These are phyloP conservation scores for Leptothorax acervorum DNA, from an alignment of 2,888 invertebrate genomes.

Conservation along the genomic window DNA sequence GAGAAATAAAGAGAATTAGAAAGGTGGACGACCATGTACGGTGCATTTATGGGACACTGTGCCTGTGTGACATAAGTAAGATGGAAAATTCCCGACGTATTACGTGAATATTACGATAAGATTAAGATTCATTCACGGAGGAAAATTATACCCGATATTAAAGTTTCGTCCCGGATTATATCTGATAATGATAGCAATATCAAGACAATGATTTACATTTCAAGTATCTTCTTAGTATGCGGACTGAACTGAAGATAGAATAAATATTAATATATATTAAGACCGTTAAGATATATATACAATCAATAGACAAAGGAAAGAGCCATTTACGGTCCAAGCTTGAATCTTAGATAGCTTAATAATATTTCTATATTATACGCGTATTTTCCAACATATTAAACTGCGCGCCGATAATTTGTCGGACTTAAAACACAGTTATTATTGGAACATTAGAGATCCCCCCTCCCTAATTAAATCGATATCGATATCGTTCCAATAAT, in stretches of 20 bases:
- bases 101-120: constrained; percentile 25
- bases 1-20: constrained; percentile 31
- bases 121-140: constrained; percentile 37
- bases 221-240: constrained; percentile 21
- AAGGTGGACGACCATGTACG: not conserved
- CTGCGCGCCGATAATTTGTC: too few relatives aligned
- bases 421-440: too few relatives aligned
- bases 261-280: not conserved
- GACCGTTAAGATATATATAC: too few relatives aligned
- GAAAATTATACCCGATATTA: constrained; percentile 38
- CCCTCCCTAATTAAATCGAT: too few relatives aligned
- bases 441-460: too few relatives aligned
- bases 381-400: too few relatives aligned
- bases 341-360: too few relatives aligned
- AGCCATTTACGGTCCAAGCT: too few relatives aligned
- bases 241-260: not conserved
- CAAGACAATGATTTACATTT: constrained; percentile 43
- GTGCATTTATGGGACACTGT: not conserved
- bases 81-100: constrained; percentile 28
- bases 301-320: too few relatives aligned
- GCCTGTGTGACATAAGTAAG: constrained; percentile 10
- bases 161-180: constrained; percentile 35
- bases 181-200: constrained; percentile 5
- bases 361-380: too few relatives aligned
- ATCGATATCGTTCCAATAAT: too few relatives aligned